Evolutionary conservation across 2,113 vertebrate species (phyloP), one percentile per base, ranked within the genome.

Genomic region (Dissostichus mawsoni): DNA sequence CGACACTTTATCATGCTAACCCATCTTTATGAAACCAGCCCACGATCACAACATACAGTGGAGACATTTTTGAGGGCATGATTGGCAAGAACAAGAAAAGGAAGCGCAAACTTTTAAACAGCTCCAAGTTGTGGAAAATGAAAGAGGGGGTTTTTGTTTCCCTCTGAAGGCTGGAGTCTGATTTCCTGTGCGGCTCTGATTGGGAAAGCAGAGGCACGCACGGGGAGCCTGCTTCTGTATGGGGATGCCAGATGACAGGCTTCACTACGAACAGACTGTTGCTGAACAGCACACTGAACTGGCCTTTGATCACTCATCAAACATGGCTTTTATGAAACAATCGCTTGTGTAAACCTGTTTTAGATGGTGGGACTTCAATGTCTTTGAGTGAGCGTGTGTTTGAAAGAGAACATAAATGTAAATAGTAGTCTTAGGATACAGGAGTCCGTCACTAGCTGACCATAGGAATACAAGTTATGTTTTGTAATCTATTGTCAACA

Each of bases 101-200:
- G 92, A 92, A 91, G 86, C 81, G 50, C 80, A 89, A 78, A 89
- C 74, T 80, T 92, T 91, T 82, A 85, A 92, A 91, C 84, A 20
- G 78, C 86, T 89, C 79, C 82, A 84, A 91, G 90, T 92, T 80
- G 82, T 86, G 89, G 87, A 93, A 90, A 92, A 93, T 89, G 82
- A 93, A 92, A 88, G 81, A 87, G 86, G 78, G 65, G 59, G 29
- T 83, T 86, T 83, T 88, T 81, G 82, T 90, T 91, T 86, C 89
- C 68, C 87, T 92, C 84, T 87, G 82, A 92, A 91, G 93, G 87
- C 92, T 86, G 90, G 86, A 93, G 90, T 90, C 88, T 90, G 83
- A 93, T 93, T 94, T 94, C 94, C 93, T 93, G 91, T 92, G 85
- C 63, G 79, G 85, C 89, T 90, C 83, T 94, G 93, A 94, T 95